phyloP scores from a whole-genome alignment of 92 coral and sea anemone species.

The Pocillopora meandrina region DNA sequence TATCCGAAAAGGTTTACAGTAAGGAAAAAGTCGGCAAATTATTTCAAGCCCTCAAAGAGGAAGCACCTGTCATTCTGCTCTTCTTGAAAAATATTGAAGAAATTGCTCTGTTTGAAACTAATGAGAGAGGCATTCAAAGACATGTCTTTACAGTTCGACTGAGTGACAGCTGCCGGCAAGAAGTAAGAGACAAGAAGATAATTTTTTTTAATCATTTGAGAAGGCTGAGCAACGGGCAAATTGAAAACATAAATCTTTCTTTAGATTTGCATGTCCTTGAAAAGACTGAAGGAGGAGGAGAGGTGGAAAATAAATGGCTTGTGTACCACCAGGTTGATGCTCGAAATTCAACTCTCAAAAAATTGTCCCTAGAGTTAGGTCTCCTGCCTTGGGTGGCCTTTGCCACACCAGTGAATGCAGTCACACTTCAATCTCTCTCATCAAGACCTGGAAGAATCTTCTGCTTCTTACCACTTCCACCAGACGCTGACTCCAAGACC shows the following conservation, averaged over 20 bases:
- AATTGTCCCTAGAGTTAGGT: conserved; percentile 55
- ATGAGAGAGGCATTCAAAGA: conserved; percentile 30
- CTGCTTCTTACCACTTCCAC: conserved; percentile 97
- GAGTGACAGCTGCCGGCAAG: conserved; percentile 52
- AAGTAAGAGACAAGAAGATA: conserved; percentile 57
- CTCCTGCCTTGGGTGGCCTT: conserved; percentile 91
- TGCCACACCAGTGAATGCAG: conserved; percentile 71
- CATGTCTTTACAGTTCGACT: conserved; percentile 64
- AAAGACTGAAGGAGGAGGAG: background rate
- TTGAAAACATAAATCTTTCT: conserved; percentile 46
- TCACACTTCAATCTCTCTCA: conserved; percentile 28
- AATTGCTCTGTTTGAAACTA: conserved; percentile 73
- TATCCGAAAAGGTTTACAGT: conserved; percentile 76
- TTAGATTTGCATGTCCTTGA: conserved; percentile 65
- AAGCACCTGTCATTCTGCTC: conserved; percentile 78
- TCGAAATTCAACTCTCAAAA: conserved; percentile 42
- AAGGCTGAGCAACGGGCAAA: conserved; percentile 25
- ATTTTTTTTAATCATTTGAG: conserved; percentile 41
- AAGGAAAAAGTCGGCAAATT: conserved; percentile 69
- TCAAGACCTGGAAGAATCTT: conserved; percentile 75
- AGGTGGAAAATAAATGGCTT: conserved; percentile 65
- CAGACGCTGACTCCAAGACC: conserved; percentile 84
- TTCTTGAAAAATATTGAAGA: conserved; percentile 86
- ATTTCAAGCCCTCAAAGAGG: conserved; percentile 74
- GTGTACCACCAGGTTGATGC: conserved; percentile 77